Conservation (phyloP, 2,888 invertebrate genomes). For the Andrena hattorfiana region DNA sequence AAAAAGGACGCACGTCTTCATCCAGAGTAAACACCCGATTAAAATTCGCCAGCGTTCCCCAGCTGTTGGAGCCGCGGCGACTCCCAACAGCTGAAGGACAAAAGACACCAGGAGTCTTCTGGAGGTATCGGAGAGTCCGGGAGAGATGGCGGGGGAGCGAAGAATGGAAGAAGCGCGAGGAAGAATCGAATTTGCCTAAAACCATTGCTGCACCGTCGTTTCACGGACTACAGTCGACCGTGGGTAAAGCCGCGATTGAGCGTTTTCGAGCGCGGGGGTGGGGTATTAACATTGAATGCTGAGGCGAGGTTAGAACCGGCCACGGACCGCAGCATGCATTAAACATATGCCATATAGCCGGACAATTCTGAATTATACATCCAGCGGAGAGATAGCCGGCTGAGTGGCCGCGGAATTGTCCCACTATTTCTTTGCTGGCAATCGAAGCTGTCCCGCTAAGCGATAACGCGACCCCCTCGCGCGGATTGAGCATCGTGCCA, state of each 20-base stretch:
- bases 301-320: conserved; percentile 60
- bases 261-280: conserved; percentile 61
- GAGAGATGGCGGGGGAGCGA: background rate
- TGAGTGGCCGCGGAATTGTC: conserved; percentile 78
- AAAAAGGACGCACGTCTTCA: conserved; percentile 1
- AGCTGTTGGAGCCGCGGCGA: conserved; percentile 15
- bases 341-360: conserved; percentile 80
- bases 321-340: conserved; percentile 78
- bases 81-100: conserved; percentile 27
- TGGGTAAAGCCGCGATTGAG: conserved; percentile 64
- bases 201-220: conserved; percentile 50
- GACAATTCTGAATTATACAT: conserved; percentile 84
- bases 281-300: conserved; percentile 82
- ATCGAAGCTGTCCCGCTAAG: conserved; percentile 72
- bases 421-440: conserved; percentile 77
- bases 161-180: background rate
- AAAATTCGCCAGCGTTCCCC: conserved; percentile 25
- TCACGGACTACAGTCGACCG: conserved; percentile 41
- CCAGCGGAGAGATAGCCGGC: conserved; percentile 73
- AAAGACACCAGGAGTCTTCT: conserved; percentile 7
- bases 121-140: too few relatives aligned
- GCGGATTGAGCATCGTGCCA: conserved; percentile 20
- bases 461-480: conserved; percentile 60
- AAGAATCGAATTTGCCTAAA: conserved; percentile 72
- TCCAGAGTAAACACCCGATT: conserved; percentile 23